A percentile compares a stretch with the other conserved stretches of the same genome.
Conservation (phyloP, 2,113 vertebrate species). For the Cardinalis cardinalis region DNA sequence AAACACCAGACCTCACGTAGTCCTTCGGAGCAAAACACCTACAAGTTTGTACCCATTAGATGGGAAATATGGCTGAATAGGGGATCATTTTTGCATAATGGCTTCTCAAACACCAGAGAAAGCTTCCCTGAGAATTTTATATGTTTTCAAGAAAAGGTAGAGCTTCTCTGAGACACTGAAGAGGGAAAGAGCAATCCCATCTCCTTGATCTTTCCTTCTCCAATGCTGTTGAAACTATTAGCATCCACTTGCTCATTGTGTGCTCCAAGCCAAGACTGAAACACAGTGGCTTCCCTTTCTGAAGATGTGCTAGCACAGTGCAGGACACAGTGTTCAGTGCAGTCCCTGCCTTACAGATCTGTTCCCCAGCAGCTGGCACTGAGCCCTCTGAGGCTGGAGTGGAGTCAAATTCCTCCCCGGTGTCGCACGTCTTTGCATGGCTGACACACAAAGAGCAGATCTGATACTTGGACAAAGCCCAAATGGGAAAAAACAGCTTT, state of each 20-base stretch:
- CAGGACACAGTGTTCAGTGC: background rate
- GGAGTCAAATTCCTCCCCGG: background rate
- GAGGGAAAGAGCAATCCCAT: background rate
- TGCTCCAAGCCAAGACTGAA: background rate
- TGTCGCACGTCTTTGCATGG: background rate
- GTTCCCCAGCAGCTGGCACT: conserved; percentile 4
- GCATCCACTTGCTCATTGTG: background rate
- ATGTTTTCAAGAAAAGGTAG: background rate
- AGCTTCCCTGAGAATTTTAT: background rate
- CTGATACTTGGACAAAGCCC: conserved; percentile 10
- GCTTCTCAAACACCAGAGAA: background rate
- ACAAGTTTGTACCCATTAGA: background rate
- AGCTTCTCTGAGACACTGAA: background rate
- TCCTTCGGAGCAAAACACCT: background rate
- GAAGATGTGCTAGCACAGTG: background rate
- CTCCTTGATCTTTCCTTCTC: background rate
- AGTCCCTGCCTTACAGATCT: background rate
- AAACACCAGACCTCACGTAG: background rate
- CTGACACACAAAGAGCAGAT: conserved; percentile 18
- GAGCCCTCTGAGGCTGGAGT: conserved; percentile 15
- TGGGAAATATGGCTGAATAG: background rate
- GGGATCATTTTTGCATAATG: background rate
- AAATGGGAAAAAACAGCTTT: conserved; percentile 40
- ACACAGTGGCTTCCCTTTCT: background rate
- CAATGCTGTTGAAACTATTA: background rate